These are phyloP conservation scores for Diplosoma virens DNA, from an alignment of 23 tunicate species.

Conservation along the genomic window DNA sequence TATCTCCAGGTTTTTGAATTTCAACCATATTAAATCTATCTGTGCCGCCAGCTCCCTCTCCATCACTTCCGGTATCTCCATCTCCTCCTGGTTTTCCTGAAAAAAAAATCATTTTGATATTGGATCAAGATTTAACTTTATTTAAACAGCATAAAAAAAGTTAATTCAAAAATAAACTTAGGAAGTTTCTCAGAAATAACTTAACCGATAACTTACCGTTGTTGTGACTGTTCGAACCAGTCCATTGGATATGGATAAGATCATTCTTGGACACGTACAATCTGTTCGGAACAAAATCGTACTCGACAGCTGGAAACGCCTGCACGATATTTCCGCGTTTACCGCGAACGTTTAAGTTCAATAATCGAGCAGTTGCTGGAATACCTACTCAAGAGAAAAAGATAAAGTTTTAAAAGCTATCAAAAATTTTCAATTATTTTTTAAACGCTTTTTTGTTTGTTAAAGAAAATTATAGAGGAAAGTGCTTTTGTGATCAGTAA, in stretches of 20 bases:
- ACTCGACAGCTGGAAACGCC: constrained; percentile 84
- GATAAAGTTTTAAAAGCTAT: not conserved
- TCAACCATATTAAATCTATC: constrained; percentile 80
- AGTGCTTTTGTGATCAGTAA: too few species aligned
- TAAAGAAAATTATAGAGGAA: not conserved
- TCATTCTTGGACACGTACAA: constrained; percentile 33
- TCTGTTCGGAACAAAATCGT: constrained; percentile 80
- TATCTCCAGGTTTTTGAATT: constrained; percentile 39
- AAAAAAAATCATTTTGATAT: not conserved
- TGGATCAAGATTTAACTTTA: not conserved
- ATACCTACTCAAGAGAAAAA: constrained; percentile 24
- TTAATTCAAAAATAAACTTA: not conserved
- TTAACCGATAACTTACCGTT: constrained; percentile 67
- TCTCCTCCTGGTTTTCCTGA: constrained; percentile 92
- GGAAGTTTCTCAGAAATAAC: not conserved
- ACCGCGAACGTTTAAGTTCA: constrained; percentile 79
- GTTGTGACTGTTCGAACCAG: constrained; percentile 92
- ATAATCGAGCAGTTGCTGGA: constrained; percentile 13
- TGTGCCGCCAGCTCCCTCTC: constrained; percentile 87
- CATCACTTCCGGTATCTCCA: constrained; percentile 91
- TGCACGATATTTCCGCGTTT: constrained; percentile 95
- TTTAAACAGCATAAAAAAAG: not conserved
- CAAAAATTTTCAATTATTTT: not conserved
- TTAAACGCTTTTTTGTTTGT: not conserved
- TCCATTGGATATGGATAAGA: constrained; percentile 92